Percentiles rank a stretch among this genome's conserved stretches.
phyloP scores from a whole-genome alignment of 2,888 invertebrate genomes.

The Unio delphinus region DNA sequence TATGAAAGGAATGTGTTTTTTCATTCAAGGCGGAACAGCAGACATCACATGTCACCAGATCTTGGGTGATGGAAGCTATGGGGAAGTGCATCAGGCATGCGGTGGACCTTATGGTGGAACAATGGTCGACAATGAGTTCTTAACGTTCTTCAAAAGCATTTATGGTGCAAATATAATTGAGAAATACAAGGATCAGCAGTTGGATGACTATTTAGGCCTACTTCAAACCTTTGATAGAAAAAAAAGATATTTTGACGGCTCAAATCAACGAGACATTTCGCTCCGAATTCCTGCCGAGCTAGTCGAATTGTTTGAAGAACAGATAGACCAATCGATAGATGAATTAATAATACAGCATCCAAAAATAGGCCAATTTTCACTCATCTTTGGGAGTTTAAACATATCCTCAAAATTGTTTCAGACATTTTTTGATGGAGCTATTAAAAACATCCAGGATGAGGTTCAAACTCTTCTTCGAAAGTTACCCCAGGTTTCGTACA shows the following conservation, averaged over 20 bases:
- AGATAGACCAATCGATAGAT: background rate
- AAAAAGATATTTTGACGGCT: background rate
- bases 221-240: background rate
- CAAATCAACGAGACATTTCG: background rate
- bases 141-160: background rate
- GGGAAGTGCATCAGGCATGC: background rate
- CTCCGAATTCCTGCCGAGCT: background rate
- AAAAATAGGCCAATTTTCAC: too few relatives aligned
- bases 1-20: too few relatives aligned
- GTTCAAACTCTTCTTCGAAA: too few relatives aligned
- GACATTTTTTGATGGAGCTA: too few relatives aligned
- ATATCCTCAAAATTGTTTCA: too few relatives aligned
- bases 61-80: too few relatives aligned
- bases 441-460: too few relatives aligned
- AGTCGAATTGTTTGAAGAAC: background rate
- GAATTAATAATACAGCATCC: background rate
- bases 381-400: too few relatives aligned
- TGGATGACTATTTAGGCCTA: background rate
- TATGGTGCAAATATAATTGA: background rate
- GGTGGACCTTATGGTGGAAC: slow-evolving; percentile 2
- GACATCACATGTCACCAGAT: background rate
- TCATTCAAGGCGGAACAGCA: slow-evolving; percentile 1
- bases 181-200: background rate
- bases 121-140: background rate
- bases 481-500: background rate